phyloP scores from a whole-genome alignment of 2,113 vertebrate species.

The Bombycilla garrulus region DNA sequence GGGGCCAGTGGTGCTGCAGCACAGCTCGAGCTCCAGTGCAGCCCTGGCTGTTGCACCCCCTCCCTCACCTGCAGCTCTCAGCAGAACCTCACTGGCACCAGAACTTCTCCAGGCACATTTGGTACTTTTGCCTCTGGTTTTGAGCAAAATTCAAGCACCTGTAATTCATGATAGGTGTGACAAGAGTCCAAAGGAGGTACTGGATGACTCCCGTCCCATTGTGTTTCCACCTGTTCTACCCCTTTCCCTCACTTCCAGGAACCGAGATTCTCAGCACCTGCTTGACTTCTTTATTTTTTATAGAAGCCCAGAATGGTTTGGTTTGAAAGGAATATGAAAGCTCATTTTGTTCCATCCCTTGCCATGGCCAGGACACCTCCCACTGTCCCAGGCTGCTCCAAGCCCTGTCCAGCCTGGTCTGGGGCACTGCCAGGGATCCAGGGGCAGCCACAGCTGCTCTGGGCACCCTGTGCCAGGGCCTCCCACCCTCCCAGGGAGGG shows the following conservation, averaged over 20 bases:
- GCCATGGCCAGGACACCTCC: neutral
- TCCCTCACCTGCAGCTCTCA: neutral
- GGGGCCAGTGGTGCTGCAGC: neutral
- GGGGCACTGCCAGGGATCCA: neutral
- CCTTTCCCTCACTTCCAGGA: neutral
- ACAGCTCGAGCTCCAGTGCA: fast-evolving
- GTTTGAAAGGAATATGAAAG: neutral
- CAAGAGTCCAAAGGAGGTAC: neutral
- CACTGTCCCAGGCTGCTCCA: neutral
- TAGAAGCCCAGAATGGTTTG: neutral
- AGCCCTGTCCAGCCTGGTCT: neutral
- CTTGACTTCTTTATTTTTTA: neutral
- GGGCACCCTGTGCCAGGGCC: neutral
- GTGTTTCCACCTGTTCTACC: neutral
- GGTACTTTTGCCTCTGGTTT: neutral
- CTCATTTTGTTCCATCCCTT: fast-evolving
- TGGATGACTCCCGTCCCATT: neutral
- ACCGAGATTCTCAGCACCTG: neutral
- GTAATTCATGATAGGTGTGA: neutral
- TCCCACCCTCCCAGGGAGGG: fast-evolving
- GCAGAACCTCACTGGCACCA: neutral
- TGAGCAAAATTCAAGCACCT: neutral
- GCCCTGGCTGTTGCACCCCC: neutral
- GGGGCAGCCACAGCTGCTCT: neutral
- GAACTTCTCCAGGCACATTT: neutral